phyloP scores from a whole-genome alignment of 2,113 vertebrate genomes.

The Candoia aspera region DNA sequence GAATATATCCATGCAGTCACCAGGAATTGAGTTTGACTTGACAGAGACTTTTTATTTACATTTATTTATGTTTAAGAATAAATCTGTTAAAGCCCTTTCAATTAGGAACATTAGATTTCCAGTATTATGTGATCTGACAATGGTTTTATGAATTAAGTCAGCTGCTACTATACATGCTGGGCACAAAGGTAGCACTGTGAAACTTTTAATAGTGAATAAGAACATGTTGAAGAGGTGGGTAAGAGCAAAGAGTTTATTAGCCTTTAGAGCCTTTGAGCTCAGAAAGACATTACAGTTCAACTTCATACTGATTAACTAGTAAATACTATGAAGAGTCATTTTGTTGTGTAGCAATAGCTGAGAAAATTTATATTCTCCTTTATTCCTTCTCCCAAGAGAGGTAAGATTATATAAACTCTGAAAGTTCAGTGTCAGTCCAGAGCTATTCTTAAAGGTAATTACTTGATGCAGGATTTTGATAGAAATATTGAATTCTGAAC shows the following conservation, averaged over 20 bases:
- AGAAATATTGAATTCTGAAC: not conserved
- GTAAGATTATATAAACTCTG: not conserved
- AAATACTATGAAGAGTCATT: not conserved
- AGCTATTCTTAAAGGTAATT: not conserved
- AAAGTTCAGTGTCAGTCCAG: not conserved
- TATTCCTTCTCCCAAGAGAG: not conserved
- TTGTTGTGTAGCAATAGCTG: not conserved
- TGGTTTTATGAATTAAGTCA: slow-evolving; percentile 20
- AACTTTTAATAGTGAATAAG: slow-evolving; percentile 12
- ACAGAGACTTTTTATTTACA: not conserved
- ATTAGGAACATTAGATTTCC: not conserved
- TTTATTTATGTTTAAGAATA: not conserved
- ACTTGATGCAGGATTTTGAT: not conserved
- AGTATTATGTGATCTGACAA: not conserved
- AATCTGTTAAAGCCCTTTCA: not conserved
- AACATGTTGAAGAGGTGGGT: not conserved
- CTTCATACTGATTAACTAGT: not conserved
- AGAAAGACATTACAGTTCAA: not conserved
- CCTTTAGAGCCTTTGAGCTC: not conserved
- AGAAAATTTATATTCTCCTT: not conserved
- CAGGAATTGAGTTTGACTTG: not conserved
- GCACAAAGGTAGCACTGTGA: not conserved
- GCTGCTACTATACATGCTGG: not conserved
- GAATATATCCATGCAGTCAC: not conserved
- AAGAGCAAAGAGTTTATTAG: not conserved